A percentile compares a stretch with the other conserved stretches of the same genome.
Conservation (phyloP, 2,113 vertebrate genomes). For the Gnathonemus echidnorhynchus region DNA sequence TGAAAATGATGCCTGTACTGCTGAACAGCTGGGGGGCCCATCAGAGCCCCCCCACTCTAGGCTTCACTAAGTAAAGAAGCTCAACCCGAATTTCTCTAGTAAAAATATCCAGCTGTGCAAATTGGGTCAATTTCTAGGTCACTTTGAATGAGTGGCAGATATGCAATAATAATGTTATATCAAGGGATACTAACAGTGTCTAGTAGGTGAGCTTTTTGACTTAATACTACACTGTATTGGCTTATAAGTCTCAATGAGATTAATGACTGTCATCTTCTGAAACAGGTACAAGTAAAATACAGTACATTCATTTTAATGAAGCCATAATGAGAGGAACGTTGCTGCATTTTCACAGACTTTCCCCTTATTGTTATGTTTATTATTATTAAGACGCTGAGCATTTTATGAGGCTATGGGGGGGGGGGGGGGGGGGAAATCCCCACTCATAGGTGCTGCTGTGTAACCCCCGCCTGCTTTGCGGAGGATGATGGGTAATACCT, state of each 20-base stretch:
- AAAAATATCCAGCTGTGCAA: neutral
- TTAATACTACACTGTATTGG: neutral
- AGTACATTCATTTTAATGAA: neutral
- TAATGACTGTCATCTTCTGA: neutral
- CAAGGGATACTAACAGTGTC: neutral
- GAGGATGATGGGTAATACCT: neutral
- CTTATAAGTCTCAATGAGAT: neutral
- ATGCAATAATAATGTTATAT: neutral
- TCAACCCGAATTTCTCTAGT: neutral
- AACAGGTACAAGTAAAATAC: neutral
- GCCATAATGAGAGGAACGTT: neutral
- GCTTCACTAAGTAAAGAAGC: neutral
- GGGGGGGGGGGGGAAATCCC: neutral
- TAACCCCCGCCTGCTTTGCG: neutral
- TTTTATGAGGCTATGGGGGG: neutral
- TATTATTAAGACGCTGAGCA: neutral
- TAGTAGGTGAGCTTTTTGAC: neutral
- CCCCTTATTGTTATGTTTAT: neutral
- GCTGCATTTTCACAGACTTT: neutral
- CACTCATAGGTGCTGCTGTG: neutral
- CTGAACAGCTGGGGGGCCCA: neutral
- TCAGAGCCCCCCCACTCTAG: neutral
- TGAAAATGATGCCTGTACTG: neutral
- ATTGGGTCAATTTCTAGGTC: conserved; percentile 5
- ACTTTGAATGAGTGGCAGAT: neutral